phyloP scores from a whole-genome alignment of 2,888 invertebrate genomes.

The Mimas tiliae region DNA sequence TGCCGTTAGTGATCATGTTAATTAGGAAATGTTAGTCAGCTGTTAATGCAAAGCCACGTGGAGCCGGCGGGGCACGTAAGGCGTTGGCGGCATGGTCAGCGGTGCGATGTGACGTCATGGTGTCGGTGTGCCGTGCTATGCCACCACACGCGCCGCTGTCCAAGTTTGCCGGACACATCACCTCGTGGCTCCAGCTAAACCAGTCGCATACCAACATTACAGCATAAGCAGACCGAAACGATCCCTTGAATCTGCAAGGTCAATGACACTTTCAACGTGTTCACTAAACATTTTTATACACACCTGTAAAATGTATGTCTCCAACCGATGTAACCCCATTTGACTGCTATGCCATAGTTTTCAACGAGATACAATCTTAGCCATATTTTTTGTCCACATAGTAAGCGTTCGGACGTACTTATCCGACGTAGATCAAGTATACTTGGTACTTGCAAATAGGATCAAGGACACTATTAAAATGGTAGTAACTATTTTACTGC shows the following conservation, averaged over 20 bases:
- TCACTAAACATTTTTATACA: constrained; percentile 38
- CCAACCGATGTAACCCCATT: not conserved
- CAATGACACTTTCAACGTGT: constrained; percentile 64
- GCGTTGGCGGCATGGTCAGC: constrained; percentile 37
- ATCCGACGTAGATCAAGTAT: not conserved
- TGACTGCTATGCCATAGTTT: not conserved
- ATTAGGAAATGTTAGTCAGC: constrained; percentile 50
- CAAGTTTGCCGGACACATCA: constrained; percentile 45
- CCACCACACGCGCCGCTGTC: constrained; percentile 44
- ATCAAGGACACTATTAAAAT: constrained; percentile 5
- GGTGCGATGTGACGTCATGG: constrained; percentile 62
- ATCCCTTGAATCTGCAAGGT: constrained; percentile 60
- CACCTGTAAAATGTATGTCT: not conserved
- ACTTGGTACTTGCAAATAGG: not conserved
- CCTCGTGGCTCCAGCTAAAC: constrained; percentile 60
- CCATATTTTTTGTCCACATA: not conserved
- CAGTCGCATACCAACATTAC: constrained; percentile 72
- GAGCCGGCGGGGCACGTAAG: constrained; percentile 48
- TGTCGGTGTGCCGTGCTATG: constrained; percentile 38
- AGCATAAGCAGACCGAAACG: constrained; percentile 75
- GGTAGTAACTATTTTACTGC: not conserved
- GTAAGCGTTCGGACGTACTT: not conserved
- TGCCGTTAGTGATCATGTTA: not conserved
- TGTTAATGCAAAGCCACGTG: constrained; percentile 69
- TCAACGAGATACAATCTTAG: not conserved